phyloP scores from a whole-genome alignment of 2,888 invertebrate species.

The Aricia artaxerxes region DNA sequence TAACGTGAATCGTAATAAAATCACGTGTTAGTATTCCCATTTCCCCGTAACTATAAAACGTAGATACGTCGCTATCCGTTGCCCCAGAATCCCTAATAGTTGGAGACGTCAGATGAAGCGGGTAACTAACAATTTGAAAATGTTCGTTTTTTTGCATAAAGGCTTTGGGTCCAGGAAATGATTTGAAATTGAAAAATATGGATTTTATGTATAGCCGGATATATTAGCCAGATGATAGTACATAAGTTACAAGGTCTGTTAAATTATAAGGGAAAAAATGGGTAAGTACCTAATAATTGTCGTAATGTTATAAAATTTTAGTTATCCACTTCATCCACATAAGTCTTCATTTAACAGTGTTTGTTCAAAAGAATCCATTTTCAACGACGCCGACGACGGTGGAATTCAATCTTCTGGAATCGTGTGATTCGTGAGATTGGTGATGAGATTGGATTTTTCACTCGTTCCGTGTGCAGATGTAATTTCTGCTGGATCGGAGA shows the following conservation, averaged over 20 bases:
- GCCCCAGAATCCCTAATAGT: constrained; percentile 53
- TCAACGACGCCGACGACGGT: neutral
- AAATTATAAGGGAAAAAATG: no score
- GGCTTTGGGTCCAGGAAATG: no score
- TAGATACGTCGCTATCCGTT: constrained; percentile 36
- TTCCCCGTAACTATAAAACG: constrained; percentile 50
- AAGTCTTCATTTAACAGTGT: constrained; percentile 45
- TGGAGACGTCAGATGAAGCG: no score
- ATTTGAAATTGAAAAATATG: no score
- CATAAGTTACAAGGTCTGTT: no score
- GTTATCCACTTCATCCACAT: no score
- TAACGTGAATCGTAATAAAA: constrained; percentile 34
- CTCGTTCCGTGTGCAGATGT: neutral
- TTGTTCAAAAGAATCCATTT: constrained; percentile 45
- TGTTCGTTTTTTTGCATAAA: no score
- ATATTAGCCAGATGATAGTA: no score
- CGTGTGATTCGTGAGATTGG: neutral
- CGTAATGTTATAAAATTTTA: no score
- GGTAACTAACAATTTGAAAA: no score
- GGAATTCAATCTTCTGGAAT: constrained; percentile 1
- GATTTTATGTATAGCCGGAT: no score
- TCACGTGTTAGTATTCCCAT: constrained; percentile 40
- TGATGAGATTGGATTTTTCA: neutral
- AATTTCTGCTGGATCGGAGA: constrained; percentile 1
- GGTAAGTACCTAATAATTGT: no score